Percentiles rank a stretch among this genome's conserved stretches.
Conservation (phyloP, 2,113 vertebrate species). For the Upupa epops region DNA sequence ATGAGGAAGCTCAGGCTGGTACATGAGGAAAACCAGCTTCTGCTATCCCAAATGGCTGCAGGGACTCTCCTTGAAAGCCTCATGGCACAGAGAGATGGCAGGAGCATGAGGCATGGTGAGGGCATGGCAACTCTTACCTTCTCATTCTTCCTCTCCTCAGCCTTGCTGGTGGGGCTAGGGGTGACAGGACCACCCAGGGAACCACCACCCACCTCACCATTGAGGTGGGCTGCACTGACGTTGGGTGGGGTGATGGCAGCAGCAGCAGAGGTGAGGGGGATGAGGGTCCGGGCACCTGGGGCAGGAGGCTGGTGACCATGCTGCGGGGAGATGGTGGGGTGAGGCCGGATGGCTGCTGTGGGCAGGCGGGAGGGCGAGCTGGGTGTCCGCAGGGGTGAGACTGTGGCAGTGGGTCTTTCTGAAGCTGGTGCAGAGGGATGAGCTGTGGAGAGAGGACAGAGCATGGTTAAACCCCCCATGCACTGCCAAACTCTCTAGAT, state of each 20-base stretch:
- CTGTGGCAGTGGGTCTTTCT: conserved; percentile 83
- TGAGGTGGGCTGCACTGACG: conserved; percentile 84
- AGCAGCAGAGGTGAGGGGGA: conserved; percentile 83
- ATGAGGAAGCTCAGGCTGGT: neutral
- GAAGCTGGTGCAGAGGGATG: conserved; percentile 82
- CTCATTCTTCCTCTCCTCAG: conserved; percentile 87
- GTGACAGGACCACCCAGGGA: conserved; percentile 68
- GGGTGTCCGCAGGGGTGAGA: conserved; percentile 87
- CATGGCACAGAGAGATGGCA: accelerated
- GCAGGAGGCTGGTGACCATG: conserved; percentile 75
- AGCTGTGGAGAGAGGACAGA: conserved; percentile 59
- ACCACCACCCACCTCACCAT: conserved; percentile 70
- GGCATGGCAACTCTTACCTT: conserved; percentile 77
- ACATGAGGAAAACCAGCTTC: neutral
- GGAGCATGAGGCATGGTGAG: accelerated
- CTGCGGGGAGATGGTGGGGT: conserved; percentile 82
- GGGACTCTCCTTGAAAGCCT: neutral
- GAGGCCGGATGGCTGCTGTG: conserved; percentile 79
- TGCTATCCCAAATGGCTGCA: accelerated
- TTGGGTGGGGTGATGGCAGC: conserved; percentile 90
- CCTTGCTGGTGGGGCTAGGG: conserved; percentile 75
- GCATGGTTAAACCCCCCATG: neutral
- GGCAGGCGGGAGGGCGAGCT: conserved; percentile 87
- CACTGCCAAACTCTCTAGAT: neutral
- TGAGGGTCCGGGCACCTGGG: conserved; percentile 76